Evolutionary conservation across 2,113 vertebrate species (phyloP), one percentile per base, ranked within the genome.

Genomic region (Crotalus horridus): DNA sequence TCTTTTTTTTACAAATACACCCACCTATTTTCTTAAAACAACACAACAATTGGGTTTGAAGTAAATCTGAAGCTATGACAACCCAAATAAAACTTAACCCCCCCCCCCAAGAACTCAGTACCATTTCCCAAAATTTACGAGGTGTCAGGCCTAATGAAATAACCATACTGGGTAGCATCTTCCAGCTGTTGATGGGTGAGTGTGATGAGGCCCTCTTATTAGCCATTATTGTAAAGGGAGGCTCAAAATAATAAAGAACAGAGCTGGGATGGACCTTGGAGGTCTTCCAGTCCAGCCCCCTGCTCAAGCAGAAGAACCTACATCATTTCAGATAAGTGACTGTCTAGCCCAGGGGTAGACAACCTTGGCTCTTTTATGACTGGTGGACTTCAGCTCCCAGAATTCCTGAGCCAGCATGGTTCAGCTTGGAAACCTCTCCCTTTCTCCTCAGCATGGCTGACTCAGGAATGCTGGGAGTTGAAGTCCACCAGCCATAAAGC

Each of bases 81-180:
- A 24, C 48, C 26, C 3, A 55, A 93, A 51, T 43, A 29, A 58
- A 54, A 48, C 46, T 13, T 15, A 4, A 39, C 39, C 39, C 48
- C 20, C n/a, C 3, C 0, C 39, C 20, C 24, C 1, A n/a, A 24
- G 17, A 8, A n/a, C n/a, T n/a, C 8, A 12, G n/a, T n/a, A 17
- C 26, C 64, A 51, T 89, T 89, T 59, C 12, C 33, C 11, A 86
- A 86, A 90, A 90, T 33, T 85, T 29, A 81, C 4, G 43, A 59
- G 5, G 3, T 7, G 64, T 20, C n/a, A 29, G 33, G 20, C 9
- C 5, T 17, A 33, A 24, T 11, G 5, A 20, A 88, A 87, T 23
- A 64, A 12, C 8, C 3, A 59, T 74, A 58, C 33, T 23, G 33
- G 11, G 23, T 39, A 26, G 29, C 15, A 29, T 26, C n/a, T 61